Base-by-base conservation (phyloP, 2,888 invertebrate species). In the Diploptera punctata region DNA sequence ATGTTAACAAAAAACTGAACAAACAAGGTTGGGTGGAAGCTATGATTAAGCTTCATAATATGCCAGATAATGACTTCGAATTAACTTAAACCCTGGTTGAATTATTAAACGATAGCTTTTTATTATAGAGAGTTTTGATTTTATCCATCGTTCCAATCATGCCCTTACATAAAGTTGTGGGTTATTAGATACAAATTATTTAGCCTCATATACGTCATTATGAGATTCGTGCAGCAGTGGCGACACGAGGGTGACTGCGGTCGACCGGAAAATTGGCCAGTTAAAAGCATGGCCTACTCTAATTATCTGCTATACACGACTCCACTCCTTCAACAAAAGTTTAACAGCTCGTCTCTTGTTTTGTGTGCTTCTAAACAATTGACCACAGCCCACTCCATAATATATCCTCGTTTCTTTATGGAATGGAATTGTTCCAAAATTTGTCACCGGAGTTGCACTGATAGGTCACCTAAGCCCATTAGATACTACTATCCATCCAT, bases 21-120 rank as follows among this genome's bases (percentile, higher is more conserved):
- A 73, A 73, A 73, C 73, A 73, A 69, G 60, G 29, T 54, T 54
- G 10, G 43, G 62, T 70, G 73, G 69, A 70, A 73, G 73, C 70
- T 67, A 67, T 73, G 52, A 70, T 73, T 73, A 73, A 57, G 65
- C 61, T 33, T 47, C 52, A 73, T 69, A 68, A 73, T 68, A 68
- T 52, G 69, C 57, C 16, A 31, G 19, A 43, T 73, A 70, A 73
- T 73, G 60, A 67, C 24, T 33, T 19, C 26, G 67, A 73, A 70
- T 73, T 73, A 73, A 52, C 65, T 65, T 70, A 54, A 70, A 70
- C 44, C 38, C 44, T 52, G 52, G 62, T 71, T 70, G 70, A 65
- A 73, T 70, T 70, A 70, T 70, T 70, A 70, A 70, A 65, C 70
- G 70, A 70, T 70, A 43, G 62, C 24, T 33, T 62, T 70, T 29